Conservation (phyloP, 2,888 invertebrate species). For the Plebejus argus region DNA sequence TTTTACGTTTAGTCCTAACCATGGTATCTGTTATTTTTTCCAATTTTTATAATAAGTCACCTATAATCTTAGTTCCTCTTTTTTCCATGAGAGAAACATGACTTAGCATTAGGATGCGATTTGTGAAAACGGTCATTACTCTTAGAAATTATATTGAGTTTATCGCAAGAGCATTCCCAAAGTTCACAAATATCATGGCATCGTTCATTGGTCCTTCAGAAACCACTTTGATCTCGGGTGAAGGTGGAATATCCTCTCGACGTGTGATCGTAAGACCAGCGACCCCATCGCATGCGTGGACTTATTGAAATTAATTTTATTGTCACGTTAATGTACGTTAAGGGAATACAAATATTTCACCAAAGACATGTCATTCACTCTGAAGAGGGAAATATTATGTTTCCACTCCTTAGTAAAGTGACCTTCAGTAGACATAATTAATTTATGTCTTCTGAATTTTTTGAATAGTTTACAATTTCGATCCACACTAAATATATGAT, state of each 20-base stretch:
- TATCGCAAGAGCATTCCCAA: background rate
- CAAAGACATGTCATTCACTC: background rate
- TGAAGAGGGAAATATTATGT: background rate
- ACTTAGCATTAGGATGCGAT: too few relatives aligned
- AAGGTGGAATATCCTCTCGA: background rate
- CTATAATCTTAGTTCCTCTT: too few relatives aligned
- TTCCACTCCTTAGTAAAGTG: background rate
- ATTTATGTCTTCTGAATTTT: too few relatives aligned
- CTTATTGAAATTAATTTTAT: conserved; percentile 13
- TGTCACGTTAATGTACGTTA: background rate
- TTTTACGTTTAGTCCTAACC: too few relatives aligned
- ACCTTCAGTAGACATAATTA: too few relatives aligned
- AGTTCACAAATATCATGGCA: background rate
- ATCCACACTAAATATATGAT: too few relatives aligned
- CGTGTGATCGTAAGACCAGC: background rate
- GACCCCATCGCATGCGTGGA: background rate
- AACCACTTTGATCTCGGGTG: background rate
- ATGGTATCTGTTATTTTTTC: too few relatives aligned
- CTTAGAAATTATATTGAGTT: too few relatives aligned
- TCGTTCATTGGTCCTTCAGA: background rate
- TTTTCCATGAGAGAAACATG: too few relatives aligned
- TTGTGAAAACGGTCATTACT: too few relatives aligned
- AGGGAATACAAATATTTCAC: background rate
- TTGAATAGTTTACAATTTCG: too few relatives aligned
- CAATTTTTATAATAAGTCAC: too few relatives aligned